Evolutionary conservation across 2,113 vertebrate genomes (phyloP).

Genomic region (Heloderma charlesbogerti): DNA sequence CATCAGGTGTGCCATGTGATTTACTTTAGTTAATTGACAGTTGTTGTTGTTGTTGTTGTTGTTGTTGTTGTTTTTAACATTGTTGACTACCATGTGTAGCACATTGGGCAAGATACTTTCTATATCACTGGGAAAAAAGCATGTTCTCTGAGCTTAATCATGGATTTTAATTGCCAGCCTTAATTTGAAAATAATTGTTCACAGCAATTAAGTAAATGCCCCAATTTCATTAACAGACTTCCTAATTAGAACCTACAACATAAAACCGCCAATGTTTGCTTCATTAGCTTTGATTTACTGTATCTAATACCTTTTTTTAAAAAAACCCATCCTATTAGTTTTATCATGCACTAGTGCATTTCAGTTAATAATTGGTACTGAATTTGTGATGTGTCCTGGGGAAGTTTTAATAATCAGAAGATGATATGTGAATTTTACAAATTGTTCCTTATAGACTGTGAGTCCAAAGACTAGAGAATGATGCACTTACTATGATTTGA

Average conservation of each 20-base stretch:
- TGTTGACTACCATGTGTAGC: conserved; percentile 65
- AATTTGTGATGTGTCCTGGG: conserved; percentile 47
- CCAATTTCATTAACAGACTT: conserved; percentile 83
- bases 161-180: conserved; percentile 78
- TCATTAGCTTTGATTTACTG: conserved; percentile 83
- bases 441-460: conserved; percentile 45
- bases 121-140: conserved; percentile 61
- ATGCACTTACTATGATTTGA: conserved; percentile 52
- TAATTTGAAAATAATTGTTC: conserved; percentile 87
- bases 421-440: conserved; percentile 57
- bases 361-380: conserved; percentile 66
- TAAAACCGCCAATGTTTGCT: conserved; percentile 80
- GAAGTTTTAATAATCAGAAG: conserved; percentile 56
- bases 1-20: conserved; percentile 50
- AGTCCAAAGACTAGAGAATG: conserved; percentile 46
- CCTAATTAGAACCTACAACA: conserved; percentile 81
- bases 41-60: no score
- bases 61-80: conserved; percentile 22
- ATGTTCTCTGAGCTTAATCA: conserved; percentile 74
- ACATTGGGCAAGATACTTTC: conserved; percentile 61
- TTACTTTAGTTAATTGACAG: conserved; percentile 69
- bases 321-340: conserved; percentile 59
- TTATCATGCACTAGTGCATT: conserved; percentile 56
- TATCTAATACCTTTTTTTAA: conserved; percentile 72
- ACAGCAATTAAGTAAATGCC: conserved; percentile 83